These are phyloP conservation scores for Eumacrocentrus americanus DNA, from an alignment of 2,888 invertebrate species.

Conservation along the genomic window DNA sequence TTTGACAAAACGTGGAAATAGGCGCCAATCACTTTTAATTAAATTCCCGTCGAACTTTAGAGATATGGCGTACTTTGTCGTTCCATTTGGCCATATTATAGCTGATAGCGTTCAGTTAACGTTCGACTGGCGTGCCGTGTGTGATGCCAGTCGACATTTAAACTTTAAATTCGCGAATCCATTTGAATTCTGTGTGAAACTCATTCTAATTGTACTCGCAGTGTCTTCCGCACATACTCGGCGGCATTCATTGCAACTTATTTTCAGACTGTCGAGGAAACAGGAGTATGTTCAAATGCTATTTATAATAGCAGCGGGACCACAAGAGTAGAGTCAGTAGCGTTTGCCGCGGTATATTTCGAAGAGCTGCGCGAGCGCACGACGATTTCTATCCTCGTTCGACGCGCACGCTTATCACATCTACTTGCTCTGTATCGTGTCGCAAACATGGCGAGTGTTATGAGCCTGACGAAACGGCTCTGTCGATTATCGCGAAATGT, in stretches of 20 bases:
- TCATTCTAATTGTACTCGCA: not conserved
- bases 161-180: no score
- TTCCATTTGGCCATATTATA: no score
- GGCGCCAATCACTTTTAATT: no score
- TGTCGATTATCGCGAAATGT: slow-evolving; percentile 45
- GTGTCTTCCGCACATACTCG: not conserved
- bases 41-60: no score
- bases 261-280: not conserved
- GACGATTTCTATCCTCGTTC: no score
- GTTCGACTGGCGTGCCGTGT: no score
- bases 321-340: not conserved
- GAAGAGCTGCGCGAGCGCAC: not conserved
- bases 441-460: slow-evolving; percentile 55
- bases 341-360: not conserved
- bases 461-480: slow-evolving; percentile 44
- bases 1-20: no score
- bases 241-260: not conserved
- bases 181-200: not conserved
- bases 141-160: no score
- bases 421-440: slow-evolving; percentile 36
- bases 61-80: no score
- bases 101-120: no score
- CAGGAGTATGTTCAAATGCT: not conserved
- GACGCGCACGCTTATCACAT: slow-evolving; percentile 8
- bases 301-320: slow-evolving; percentile 23